Evolutionary conservation across 2,888 invertebrate species (phyloP), one percentile per base, ranked within the genome.

Genomic region (Perizoma affinitatum): DNA sequence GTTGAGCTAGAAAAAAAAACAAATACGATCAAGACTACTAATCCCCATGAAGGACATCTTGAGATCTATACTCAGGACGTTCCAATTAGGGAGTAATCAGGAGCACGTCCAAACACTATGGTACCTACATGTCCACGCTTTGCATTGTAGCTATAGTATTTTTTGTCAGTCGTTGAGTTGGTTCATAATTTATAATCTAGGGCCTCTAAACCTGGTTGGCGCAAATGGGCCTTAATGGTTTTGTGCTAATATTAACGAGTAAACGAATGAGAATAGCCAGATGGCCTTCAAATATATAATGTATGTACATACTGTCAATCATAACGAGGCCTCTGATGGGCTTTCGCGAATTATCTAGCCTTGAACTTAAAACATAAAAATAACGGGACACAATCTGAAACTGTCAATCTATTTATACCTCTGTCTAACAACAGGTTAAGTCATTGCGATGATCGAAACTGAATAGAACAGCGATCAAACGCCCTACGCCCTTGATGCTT

Each of bases 401-500:
- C 22, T 22, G 1, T 22, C 22, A 22, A 22, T 22, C 48, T 57
- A 57, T 61, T 49, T 61, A 36, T 57, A 61, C 41, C 45, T 43
- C 49, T 48, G 8, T 38, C 36, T 1, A 50, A 50, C 54, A 50
- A 50, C 54, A 58, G 59, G 59, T 46, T 45, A 48, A 43, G 43
- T 49, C 49, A 54, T 53, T 33, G 54, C 54, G 46, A 59, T 61
- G 52, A 60, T 67, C 61, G 42, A 45, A 58, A 54, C 44, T 43
- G 44, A 54, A 54, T 64, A 54, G 43, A 51, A 54, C 8, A 47
- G 58, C 50, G 22, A 62, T 58, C 47, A 58, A 61, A 54, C 44
- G 47, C 65, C 61, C 65, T 69, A 66, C 72, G 75, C 78, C 81
- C 83, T 86, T 84, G 79, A 74, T 72, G 63, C 73, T 69, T 62